phyloP scores from a whole-genome alignment of 2,888 invertebrate species.

The Eledona agricola region DNA sequence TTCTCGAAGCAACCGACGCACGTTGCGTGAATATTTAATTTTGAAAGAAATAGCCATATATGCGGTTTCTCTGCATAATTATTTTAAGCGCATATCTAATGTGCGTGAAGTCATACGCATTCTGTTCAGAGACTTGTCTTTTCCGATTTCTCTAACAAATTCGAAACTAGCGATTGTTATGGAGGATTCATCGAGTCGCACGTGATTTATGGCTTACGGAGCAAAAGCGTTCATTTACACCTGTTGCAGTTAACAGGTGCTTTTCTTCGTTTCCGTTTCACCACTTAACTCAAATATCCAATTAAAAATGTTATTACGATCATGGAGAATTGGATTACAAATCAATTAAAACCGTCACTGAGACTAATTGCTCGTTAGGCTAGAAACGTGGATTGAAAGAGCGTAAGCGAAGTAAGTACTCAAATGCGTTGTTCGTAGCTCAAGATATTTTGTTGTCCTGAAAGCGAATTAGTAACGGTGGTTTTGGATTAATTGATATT shows the following conservation, averaged over 20 bases:
- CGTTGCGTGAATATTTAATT: conserved; percentile 22
- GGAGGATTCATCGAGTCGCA: conserved; percentile 4
- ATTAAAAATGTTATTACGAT: too few relatives aligned
- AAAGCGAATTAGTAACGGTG: too few relatives aligned
- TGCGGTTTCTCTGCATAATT: conserved; percentile 26
- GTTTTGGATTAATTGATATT: too few relatives aligned
- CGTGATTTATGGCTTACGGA: conserved; percentile 18
- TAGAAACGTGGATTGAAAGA: too few relatives aligned
- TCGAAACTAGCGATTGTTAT: conserved; percentile 18
- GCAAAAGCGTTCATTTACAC: conserved; percentile 1
- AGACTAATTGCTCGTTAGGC: too few relatives aligned
- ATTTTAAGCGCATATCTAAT: conserved; percentile 28
- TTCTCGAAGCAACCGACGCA: conserved; percentile 12
- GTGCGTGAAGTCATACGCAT: conserved; percentile 34
- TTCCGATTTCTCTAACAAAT: conserved; percentile 28
- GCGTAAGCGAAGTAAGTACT: too few relatives aligned
- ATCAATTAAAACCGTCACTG: too few relatives aligned
- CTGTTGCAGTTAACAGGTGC: conserved; percentile 5
- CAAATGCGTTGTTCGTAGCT: too few relatives aligned
- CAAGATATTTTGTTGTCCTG: too few relatives aligned
- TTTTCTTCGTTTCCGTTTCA: conserved; percentile 10
- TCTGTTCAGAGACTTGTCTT: conserved; percentile 16
- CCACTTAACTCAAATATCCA: too few relatives aligned
- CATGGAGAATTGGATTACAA: too few relatives aligned
- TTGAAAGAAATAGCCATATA: conserved; percentile 11